Conservation (phyloP, 1,140 invertebrate genomes). For the Pomacea maculata region DNA sequence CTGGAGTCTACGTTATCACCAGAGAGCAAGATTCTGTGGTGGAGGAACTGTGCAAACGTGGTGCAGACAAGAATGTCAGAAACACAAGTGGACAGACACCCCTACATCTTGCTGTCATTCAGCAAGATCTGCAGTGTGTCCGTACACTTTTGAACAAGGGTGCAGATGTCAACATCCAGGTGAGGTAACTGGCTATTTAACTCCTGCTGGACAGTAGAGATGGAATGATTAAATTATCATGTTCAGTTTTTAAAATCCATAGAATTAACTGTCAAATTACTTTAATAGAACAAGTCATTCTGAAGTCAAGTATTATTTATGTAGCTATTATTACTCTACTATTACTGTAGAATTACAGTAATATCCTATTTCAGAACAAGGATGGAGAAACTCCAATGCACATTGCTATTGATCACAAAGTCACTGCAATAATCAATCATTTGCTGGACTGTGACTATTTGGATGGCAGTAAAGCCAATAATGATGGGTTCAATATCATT, state of each 20-base stretch:
- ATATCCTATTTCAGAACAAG: slow-evolving; percentile 20
- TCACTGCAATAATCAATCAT: slow-evolving; percentile 10
- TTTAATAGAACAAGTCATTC: too few relatives aligned
- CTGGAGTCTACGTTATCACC: not conserved
- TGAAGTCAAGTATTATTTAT: too few relatives aligned
- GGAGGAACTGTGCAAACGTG: slow-evolving; percentile 21
- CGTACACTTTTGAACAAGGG: slow-evolving; percentile 21
- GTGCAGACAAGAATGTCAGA: slow-evolving; percentile 16
- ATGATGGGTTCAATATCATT: slow-evolving; percentile 20
- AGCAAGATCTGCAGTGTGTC: slow-evolving; percentile 14
- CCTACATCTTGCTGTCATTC: slow-evolving; percentile 24
- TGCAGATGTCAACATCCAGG: slow-evolving; percentile 31
- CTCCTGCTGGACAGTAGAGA: too few relatives aligned
- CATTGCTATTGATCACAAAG: slow-evolving; percentile 28
- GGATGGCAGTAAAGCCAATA: slow-evolving; percentile 14
- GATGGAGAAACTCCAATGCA: slow-evolving; percentile 38
- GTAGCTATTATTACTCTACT: too few relatives aligned
- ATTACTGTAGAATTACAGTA: too few relatives aligned
- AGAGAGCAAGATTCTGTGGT: slow-evolving; percentile 27
- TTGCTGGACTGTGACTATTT: slow-evolving; percentile 21
- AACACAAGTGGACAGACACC: slow-evolving; percentile 30
- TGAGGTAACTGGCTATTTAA: not conserved
- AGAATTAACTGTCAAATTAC: too few relatives aligned
- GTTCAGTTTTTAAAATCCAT: too few relatives aligned
- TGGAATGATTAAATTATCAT: too few relatives aligned